Base-by-base conservation (phyloP, 2,888 invertebrate species). In the Stramonita haemastoma region DNA sequence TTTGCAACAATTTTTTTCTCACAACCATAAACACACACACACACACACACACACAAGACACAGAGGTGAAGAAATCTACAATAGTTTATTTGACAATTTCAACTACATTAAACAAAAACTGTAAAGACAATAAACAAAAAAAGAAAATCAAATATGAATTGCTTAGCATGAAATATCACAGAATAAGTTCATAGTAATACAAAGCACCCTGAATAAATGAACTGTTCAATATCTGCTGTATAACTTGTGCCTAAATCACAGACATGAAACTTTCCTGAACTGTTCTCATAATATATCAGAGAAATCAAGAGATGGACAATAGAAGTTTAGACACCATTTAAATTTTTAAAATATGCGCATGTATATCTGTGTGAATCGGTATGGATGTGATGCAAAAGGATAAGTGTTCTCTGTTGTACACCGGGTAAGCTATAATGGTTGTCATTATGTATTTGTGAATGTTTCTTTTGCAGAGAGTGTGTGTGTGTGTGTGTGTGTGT, bases 31-130 rank as follows among this genome's bases (percentile, higher is more conserved):
- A 46, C 46, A 46, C 46, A 46, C 46, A 46, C 46, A 46, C 46
- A 46, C n/a, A n/a, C n/a, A n/a, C n/a, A n/a, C n/a, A n/a, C n/a
- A n/a, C n/a, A 19, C 19, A 70, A 70, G 70, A 70, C 22, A 19
- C n/a, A n/a, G n/a, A 73, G 26, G n/a, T 8, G 11, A 73, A n/a
- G 6, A 73, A 73, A n/a, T 73, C 73, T 73, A 73, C 22, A 73
- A 73, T 73, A 73, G n/a, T 73, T 73, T 73, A 73, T 73, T 73
- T 73, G 73, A 73, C n/a, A 73, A n/a, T 6, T n/a, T 73, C 73
- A 73, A 0, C 73, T 73, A 73, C 73, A 73, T 26, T 26, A 73
- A n/a, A 73, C 26, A 73, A 26, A 73, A n/a, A n/a, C n/a, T 60
- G 17, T 22, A 60, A 60, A 60, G 15, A 73, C 46, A 46, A 46